Evolutionary conservation across 1,140 invertebrate species (phyloP), one percentile per base, ranked within the genome.

Genomic region (Caenorhabditis inopinata): DNA sequence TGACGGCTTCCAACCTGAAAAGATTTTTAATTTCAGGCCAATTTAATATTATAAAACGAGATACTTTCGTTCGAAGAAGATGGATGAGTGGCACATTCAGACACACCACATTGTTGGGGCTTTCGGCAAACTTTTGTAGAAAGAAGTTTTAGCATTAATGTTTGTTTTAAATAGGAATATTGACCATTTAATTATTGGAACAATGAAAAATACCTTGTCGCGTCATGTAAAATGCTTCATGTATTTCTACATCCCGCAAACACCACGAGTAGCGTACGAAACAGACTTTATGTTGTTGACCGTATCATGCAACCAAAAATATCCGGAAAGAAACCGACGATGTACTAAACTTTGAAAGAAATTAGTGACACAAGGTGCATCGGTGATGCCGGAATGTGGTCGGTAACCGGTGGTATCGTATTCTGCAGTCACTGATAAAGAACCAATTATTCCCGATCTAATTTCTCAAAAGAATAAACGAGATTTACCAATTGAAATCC

Each of bases 41-140:
- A 62, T 1, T 32, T 42, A 7, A 14, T 42, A n/a, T 42, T 5
- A 42, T 42, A 32, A 62, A 62, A 62, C 9, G 1, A 62, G 27
- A 32, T 21, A 62, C 53, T 62, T 62, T 62, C 53, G 12, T 32
- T 68, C 16, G 58, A 68, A 68, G 58, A 68, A 18, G 58, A 68
- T 21, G 58, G 58, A 42, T 68, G 32, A 1, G n/a, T 25, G 4
- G 32, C 32, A 21, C 58, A 68, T 68, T 68, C 58, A 4, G 53
- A 58, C 11, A 32, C 32, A 3, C 35, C 35, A 38, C 58, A 38
- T 38, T 68, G 58, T 38, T 29, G 32, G 3, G 38, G 14, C 0
- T 38, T 2, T 2, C 16, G 53, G 9, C 1, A 32, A 12, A 42
- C 6, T 68, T 68, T 68, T 42, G 1, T 38, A 3, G 32, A 21